Conservation (phyloP, 2,888 invertebrate species). For the Dorcus parallelipipedus region DNA sequence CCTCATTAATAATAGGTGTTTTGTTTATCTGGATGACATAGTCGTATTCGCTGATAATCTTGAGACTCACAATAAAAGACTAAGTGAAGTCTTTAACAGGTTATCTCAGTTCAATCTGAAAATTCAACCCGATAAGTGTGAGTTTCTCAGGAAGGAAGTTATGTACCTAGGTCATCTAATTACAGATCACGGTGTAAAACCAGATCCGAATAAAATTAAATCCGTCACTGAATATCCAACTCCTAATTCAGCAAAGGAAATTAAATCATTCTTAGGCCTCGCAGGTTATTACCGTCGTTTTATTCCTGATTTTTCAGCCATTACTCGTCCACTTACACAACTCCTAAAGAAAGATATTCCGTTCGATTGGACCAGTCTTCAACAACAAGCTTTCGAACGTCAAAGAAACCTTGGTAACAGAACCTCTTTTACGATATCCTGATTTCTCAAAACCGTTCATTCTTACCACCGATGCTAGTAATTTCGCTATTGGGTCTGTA, state of each 20-base stretch:
- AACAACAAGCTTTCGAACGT: conserved; percentile 17
- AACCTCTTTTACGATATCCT: no score
- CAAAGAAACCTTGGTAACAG: conserved; percentile 23
- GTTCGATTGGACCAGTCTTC: conserved; percentile 16
- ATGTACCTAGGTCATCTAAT: conserved; percentile 31
- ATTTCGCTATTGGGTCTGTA: conserved; percentile 34
- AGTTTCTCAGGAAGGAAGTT: conserved; percentile 13
- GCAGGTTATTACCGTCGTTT: conserved; percentile 41
- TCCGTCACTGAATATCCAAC: conserved; percentile 10
- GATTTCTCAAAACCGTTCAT: conserved; percentile 31
- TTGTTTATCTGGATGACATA: no score
- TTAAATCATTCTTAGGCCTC: conserved; percentile 37
- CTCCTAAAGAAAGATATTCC: no score
- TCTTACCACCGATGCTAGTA: conserved; percentile 39
- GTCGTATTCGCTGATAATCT: no score
- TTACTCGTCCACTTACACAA: conserved; percentile 31
- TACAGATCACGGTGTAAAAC: conserved; percentile 28
- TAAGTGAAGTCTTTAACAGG: no score
- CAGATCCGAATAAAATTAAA: conserved; percentile 15
- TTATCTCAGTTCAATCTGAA: no score
- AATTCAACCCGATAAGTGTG: no score
- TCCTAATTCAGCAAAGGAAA: conserved; percentile 15
- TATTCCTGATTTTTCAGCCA: conserved; percentile 35
- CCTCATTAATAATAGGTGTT: background rate
- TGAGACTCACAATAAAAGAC: no score